Evolutionary conservation across 2,888 invertebrate genomes (phyloP), one percentile per base, ranked within the genome.

Genomic region (Dorcus parallelipipedus): DNA sequence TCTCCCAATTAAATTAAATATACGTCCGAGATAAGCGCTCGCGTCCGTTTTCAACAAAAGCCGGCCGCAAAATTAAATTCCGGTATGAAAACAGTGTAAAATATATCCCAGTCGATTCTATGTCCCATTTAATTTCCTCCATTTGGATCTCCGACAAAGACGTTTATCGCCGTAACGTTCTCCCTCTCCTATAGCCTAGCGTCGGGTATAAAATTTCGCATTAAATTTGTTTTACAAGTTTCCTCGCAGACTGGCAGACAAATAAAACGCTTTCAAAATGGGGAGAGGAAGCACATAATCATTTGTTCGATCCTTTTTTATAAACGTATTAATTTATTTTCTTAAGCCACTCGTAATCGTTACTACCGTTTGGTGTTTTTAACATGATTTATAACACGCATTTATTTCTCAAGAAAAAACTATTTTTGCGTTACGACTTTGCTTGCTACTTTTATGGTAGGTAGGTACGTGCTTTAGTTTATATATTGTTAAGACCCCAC

Each of bases 81-180:
- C 40, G 45, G 38, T 40, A 54, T 52, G 61, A 60, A 60, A 65
- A 59, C 53, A 50, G 55, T 58, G 59, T 53, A 51, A 61, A 61
- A 54, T 60, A 49, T 51, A 57, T 47, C 50, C 55, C 50, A 47
- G 45, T 47, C 60, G 58, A 63, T 54, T 64, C 55, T 53, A 56
- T 58, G 56, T 63, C 63, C 62, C 42, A 62, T 59, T 64, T 61
- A 61, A 64, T 64, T 64, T 64, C 61, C 64, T 62, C 58, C 38
- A 10, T 50, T 57, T 38, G 43, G 54, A 54, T 53, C 40, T 58
- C 38, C 40, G 14, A 59, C 63, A 53, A 56, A 43, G 54, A 49
- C 54, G 47, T 58, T 58, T 58, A 58, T 47, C 39, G 41, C 49
- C 14, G 54, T 23, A 51, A 54, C 23, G 53, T 49, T 53, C n/a